Conservation (phyloP, 2,797 vertebrate genomes). For the Meda fulgida region DNA sequence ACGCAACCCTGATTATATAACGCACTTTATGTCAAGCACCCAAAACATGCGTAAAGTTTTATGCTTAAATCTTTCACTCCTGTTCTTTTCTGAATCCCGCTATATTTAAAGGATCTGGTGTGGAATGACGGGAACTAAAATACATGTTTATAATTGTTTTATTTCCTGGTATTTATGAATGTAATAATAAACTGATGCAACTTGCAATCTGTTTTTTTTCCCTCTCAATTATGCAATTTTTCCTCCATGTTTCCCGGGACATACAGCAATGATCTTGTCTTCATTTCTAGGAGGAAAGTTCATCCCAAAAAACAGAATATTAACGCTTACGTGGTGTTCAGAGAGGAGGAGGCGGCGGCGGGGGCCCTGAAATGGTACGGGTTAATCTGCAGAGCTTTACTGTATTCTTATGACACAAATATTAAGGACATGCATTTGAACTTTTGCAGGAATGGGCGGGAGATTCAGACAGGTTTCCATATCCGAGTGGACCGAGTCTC, state of each 20-base stretch:
- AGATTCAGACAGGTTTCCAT: slow-evolving; percentile 84
- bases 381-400: rapidly evolving
- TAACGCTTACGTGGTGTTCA: slow-evolving; percentile 93
- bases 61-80: too few relatives aligned
- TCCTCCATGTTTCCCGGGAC: neutral
- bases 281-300: slow-evolving; percentile 80
- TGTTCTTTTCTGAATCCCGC: too few relatives aligned
- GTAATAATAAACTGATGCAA: too few relatives aligned
- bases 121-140: too few relatives aligned
- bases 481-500: slow-evolving; percentile 89
- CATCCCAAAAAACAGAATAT: slow-evolving; percentile 88
- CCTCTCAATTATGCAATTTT: neutral
- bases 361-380: slow-evolving; percentile 83
- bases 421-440: neutral
- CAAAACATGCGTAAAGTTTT: too few relatives aligned
- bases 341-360: slow-evolving; percentile 76
- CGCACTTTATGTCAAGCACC: too few relatives aligned
- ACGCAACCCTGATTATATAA: too few relatives aligned
- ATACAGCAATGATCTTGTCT: rapidly evolving
- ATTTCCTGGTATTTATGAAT: too few relatives aligned
- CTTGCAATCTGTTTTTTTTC: too few relatives aligned
- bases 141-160: too few relatives aligned
- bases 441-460: slow-evolving; percentile 85
- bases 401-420: too few relatives aligned
- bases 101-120: too few relatives aligned